Conservation (phyloP, 2,888 invertebrate species). For the Melanostoma scalare region DNA sequence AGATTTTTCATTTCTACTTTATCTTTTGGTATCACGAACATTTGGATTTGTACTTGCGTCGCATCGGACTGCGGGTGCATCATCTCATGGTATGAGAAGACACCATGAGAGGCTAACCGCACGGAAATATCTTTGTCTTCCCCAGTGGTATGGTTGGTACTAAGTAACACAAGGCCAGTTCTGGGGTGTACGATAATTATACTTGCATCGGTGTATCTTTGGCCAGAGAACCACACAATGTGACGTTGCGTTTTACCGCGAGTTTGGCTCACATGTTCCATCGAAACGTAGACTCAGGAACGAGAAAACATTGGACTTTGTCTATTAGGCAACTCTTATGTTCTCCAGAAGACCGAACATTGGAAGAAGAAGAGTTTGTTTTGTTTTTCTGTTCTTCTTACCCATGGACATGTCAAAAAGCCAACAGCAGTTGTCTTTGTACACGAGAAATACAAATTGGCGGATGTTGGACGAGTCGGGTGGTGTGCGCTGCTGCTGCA, state of each 20-base stretch:
- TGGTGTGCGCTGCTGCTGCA: constrained; percentile 19
- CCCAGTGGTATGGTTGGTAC: constrained; percentile 20
- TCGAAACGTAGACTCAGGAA: constrained; percentile 36
- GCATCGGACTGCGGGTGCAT: constrained; percentile 36
- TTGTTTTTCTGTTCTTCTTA: constrained; percentile 15
- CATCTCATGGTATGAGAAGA: constrained; percentile 1
- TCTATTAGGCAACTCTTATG: constrained; percentile 64
- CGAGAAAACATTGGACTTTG: constrained; percentile 50
- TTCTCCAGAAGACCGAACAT: constrained; percentile 29
- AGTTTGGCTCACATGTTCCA: constrained; percentile 60
- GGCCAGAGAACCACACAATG: constrained; percentile 20
- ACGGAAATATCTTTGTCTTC: constrained; percentile 57
- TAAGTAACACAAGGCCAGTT: background rate
- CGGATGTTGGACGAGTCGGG: constrained; percentile 59
- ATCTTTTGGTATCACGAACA: constrained; percentile 60
- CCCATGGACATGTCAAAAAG: constrained; percentile 67
- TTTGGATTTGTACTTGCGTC: constrained; percentile 57
- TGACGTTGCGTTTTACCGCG: constrained; percentile 46
- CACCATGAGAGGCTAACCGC: constrained; percentile 61
- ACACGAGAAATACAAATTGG: constrained; percentile 69
- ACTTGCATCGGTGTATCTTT: constrained; percentile 53
- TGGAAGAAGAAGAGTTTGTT: constrained; percentile 21
- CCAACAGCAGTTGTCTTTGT: constrained; percentile 52
- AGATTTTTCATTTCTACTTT: constrained; percentile 4
- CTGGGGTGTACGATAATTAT: constrained; percentile 55